Evolutionary conservation across 2,113 vertebrate genomes (phyloP), one percentile per base, ranked within the genome.

Genomic region (Sterrhoptilus dennistouni): DNA sequence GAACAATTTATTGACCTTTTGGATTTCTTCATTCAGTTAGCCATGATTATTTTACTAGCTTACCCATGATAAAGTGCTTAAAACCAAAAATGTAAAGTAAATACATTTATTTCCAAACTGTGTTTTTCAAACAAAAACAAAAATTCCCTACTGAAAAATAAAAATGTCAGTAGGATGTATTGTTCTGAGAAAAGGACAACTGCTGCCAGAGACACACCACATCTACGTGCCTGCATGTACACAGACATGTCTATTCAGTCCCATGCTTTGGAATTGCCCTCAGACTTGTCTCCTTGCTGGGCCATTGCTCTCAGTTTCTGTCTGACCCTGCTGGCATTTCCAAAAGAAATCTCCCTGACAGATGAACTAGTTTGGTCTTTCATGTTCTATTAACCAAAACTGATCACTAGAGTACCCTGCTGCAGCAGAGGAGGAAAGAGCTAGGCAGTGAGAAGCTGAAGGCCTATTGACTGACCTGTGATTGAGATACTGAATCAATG

Each of bases 231-330:
- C 40, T 63, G 23, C 36, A 40, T 0, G 0, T 45, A 45, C 17
- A 44, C 14, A 61, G 35, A 40, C 8, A 19, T 1, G 0, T 45
- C 45, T 45, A 2, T 31, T 54, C 1, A 1, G n/a, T 25, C 83
- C 17, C 42, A 42, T 53, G 23, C 11, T 88, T 63, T 63, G 27
- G 33, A 88, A 85, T 17, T 71, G 35, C 28, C 13, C 10, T 14
- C 53, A 74, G n/a, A 65, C 14, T 52, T 52, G 16, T 66, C 10
- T 91, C n/a, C 42, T 84, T 78, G 35, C 52, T 54, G 35, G 28
- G 40, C 23, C 23, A 54, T 57, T 2, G 1, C 28, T 95, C 47
- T 74, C n/a, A 31, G 52, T 81, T 89, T 74, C 47, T 56, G 12
- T 71, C 53, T 76, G 61, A 79, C 69, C 47, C 33, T 45, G 12